A percentile compares a stretch with the other conserved stretches of the same genome.
Evolutionary conservation across 2,888 invertebrate genomes (phyloP).

Genomic region (Thera obeliscata): DNA sequence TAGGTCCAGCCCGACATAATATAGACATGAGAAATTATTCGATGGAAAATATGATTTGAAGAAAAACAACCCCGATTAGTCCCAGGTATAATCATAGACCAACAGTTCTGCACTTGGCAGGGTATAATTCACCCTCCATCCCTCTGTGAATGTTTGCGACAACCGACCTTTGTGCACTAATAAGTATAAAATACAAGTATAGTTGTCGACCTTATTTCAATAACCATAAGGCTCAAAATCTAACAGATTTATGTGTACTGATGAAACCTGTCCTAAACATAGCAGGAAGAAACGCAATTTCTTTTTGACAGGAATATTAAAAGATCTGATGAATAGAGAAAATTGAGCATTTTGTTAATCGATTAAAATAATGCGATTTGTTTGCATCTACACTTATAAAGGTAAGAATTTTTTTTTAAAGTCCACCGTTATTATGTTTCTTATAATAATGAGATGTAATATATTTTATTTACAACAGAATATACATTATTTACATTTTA

Average conservation of each 20-base stretch:
- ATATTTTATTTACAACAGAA: too few relatives aligned
- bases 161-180: conserved; percentile 77
- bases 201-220: conserved; percentile 22
- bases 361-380: neutral
- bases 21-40: too few relatives aligned
- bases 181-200: conserved; percentile 43
- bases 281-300: conserved; percentile 70
- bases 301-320: conserved; percentile 68
- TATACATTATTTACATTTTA: too few relatives aligned
- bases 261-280: conserved; percentile 63
- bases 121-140: conserved; percentile 70
- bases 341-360: conserved; percentile 25
- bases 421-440: too few relatives aligned
- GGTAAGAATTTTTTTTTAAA: too few relatives aligned
- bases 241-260: conserved; percentile 46
- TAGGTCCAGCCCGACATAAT: too few relatives aligned
- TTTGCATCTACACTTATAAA: neutral
- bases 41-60: conserved; percentile 28
- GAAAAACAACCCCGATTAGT: conserved; percentile 40
- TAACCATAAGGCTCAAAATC: conserved; percentile 19
- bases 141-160: conserved; percentile 59
- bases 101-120: conserved; percentile 69
- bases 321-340: conserved; percentile 52
- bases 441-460: too few relatives aligned
- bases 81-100: conserved; percentile 59